phyloP scores from a whole-genome alignment of 1,140 invertebrate species.

The Leptinotarsa lineolata region DNA sequence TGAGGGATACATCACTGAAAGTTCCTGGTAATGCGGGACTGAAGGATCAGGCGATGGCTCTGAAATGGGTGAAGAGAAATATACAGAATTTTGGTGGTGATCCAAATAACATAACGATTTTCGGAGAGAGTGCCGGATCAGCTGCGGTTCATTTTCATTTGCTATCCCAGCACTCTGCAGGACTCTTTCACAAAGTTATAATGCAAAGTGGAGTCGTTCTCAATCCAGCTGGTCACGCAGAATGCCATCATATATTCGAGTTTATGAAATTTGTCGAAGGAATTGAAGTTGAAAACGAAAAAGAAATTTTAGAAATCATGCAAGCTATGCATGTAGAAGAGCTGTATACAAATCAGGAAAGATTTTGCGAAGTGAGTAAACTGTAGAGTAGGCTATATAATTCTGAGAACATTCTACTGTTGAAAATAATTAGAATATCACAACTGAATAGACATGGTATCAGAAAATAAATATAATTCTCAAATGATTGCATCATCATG shows the following conservation, averaged over 20 bases:
- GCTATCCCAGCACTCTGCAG: slow-evolving; percentile 34
- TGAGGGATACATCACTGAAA: slow-evolving; percentile 54
- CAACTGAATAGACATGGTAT: too few relatives aligned
- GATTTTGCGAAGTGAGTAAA: too few relatives aligned
- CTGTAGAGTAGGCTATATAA: too few relatives aligned
- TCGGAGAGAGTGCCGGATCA: slow-evolving; percentile 61
- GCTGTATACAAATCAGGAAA: not conserved
- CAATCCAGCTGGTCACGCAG: slow-evolving; percentile 46
- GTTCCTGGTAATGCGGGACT: slow-evolving; percentile 67
- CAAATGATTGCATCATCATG: too few relatives aligned
- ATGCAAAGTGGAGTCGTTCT: slow-evolving; percentile 65
- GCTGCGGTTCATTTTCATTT: slow-evolving; percentile 47
- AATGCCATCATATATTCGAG: slow-evolving; percentile 1
- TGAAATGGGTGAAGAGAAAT: slow-evolving; percentile 64
- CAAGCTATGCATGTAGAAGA: slow-evolving; percentile 36
- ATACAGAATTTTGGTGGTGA: slow-evolving; percentile 61
- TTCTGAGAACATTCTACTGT: too few relatives aligned
- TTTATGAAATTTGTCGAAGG: slow-evolving; percentile 6
- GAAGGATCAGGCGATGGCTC: slow-evolving; percentile 64
- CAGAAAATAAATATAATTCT: too few relatives aligned
- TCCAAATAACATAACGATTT: slow-evolving; percentile 54
- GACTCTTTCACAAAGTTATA: slow-evolving; percentile 65
- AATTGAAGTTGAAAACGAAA: not conserved
- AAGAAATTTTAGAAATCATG: slow-evolving; percentile 54
- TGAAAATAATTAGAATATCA: too few relatives aligned